Conservation (phyloP, 2,113 vertebrate species). For the Bujurquina vittata region DNA sequence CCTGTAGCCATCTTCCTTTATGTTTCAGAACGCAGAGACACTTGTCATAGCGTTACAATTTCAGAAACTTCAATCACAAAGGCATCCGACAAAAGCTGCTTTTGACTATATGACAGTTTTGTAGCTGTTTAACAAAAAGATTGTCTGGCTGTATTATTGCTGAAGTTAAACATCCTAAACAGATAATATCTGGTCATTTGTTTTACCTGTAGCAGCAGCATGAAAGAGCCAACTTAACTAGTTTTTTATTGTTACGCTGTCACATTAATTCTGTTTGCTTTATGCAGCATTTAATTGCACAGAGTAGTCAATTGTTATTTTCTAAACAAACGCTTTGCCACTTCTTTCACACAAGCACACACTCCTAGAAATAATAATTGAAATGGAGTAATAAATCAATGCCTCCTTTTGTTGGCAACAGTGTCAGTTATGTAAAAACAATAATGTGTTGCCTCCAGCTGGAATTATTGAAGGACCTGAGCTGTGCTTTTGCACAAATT, state of each 20-base stretch:
- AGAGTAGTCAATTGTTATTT: slow-evolving; percentile 1
- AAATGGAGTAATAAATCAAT: neutral
- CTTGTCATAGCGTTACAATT: neutral
- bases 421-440: neutral
- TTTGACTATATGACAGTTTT: neutral
- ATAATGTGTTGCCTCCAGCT: slow-evolving; percentile 6
- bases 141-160: neutral
- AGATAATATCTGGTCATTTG: neutral
- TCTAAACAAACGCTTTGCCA: slow-evolving; percentile 4
- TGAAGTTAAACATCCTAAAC: neutral
- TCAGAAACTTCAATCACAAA: neutral
- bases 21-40: neutral
- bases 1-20: neutral
- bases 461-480: slow-evolving; percentile 8
- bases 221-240: neutral
- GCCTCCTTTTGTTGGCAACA: slow-evolving; percentile 1
- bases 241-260: neutral
- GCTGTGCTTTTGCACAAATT: neutral
- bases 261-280: neutral
- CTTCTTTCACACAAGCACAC: neutral
- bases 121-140: neutral
- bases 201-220: slow-evolving; percentile 7
- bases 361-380: neutral
- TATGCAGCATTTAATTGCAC: neutral
- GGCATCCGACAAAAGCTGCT: neutral